phyloP scores from a whole-genome alignment of 2,797 vertebrate genomes.

The Ciconia nigra region DNA sequence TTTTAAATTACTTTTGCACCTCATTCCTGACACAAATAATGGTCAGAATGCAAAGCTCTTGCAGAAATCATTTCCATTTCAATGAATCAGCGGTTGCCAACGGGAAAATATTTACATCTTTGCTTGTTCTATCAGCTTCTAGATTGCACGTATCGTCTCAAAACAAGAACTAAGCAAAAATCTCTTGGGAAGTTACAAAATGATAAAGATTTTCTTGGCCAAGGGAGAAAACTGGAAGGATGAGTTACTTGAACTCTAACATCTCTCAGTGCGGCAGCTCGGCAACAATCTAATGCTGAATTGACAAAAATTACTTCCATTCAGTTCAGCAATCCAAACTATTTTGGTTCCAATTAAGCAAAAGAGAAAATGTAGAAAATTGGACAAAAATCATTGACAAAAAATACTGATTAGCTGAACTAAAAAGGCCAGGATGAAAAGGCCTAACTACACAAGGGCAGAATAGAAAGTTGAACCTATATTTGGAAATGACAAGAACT shows the following conservation, averaged over 20 bases:
- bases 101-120: conserved; percentile 28
- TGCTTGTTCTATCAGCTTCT: not conserved
- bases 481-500: not conserved
- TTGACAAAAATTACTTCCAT: not conserved
- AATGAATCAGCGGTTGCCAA: not conserved
- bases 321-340: not conserved
- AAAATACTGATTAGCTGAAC: not conserved
- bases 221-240: not conserved
- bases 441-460: not conserved
- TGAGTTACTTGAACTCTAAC: not conserved
- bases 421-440: not conserved
- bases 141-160: not conserved
- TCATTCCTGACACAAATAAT: not conserved
- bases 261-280: not conserved
- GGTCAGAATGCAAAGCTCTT: not conserved
- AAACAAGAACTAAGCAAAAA: conserved; percentile 7
- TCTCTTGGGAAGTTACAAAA: not conserved
- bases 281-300: not conserved
- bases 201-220: not conserved
- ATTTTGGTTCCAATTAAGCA: conserved; percentile 23
- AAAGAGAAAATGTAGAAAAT: conserved; percentile 7
- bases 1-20: conserved; percentile 12
- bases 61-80: conserved; percentile 26
- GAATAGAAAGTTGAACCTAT: not conserved
- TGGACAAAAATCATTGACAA: not conserved